Base-by-base conservation (phyloP, 2,888 invertebrate genomes). In the Drosophila hamatofila region DNA sequence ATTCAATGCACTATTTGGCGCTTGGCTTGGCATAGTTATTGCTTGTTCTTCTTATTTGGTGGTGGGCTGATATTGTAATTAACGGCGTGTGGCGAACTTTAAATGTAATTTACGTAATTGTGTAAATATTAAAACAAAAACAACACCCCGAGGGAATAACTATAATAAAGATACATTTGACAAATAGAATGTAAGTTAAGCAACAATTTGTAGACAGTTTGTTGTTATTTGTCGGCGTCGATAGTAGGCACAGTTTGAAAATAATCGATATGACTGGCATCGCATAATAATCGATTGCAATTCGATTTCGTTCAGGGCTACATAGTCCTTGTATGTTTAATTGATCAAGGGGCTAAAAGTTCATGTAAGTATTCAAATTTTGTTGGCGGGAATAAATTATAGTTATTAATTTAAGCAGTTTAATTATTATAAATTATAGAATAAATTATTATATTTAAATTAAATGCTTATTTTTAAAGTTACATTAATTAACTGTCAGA, bases 21-120 rank as follows among this genome's bases (percentile, higher is more conserved):
- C 25, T 51, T 63, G 58, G 16, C 33, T 52, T n/a, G 61, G 44
- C 81, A 74, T 80, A 3, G 39, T 54, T 16, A 16, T 23, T 21
- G 8, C 14, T n/a, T 39, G 0, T 18, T 39, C 16, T 35, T 21
- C 9, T 14, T 33, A 8, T 23, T 35, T 35, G 21, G 7, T 30
- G 37, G 54, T 58, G 27, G 6, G 4, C n/a, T 9, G n/a, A n/a
- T 1, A 44, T 65, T 11, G 30, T 11, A 30, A 30, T 3, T 30
- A 30, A 11, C 11, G 11, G n/a, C 18, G 44, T 42, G 7, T 23
- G 14, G 27, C 35, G 8, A 73, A 46, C 14, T 35, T 27, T 18
- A 30, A 54, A 56, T 14, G 5, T 42, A n/a, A 18, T 44, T 37
- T 41, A 16, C 25, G 46, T 12, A 33, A 33, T 12, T 72, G 44